Evolutionary conservation across 1,140 invertebrate genomes (phyloP).

Genomic region (Drosophila kohkoa): DNA sequence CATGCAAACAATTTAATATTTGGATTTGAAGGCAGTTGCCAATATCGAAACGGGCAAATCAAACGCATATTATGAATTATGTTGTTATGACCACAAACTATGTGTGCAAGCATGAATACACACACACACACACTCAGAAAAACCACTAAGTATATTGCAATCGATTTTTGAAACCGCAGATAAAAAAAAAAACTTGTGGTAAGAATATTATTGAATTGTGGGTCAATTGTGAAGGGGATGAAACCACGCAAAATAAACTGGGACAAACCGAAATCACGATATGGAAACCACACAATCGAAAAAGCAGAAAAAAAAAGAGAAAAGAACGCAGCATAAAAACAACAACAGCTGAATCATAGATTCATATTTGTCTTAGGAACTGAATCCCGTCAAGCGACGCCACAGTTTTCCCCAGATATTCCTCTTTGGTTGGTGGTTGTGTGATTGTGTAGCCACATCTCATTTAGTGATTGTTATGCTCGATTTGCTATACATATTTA

Average conservation of each 20-base stretch:
- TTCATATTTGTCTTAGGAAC: constrained; percentile 50
- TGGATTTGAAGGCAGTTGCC: background rate
- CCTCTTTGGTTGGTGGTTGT: background rate
- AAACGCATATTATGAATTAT: constrained; percentile 18
- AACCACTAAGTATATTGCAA: constrained; percentile 17
- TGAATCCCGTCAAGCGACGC: constrained; percentile 43
- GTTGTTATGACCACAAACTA: background rate
- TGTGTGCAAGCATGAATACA: background rate
- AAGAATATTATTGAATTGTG: constrained; percentile 31
- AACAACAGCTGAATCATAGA: constrained; percentile 25
- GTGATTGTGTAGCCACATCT: constrained; percentile 17
- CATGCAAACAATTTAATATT: constrained; percentile 3
- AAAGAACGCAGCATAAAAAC: constrained; percentile 28
- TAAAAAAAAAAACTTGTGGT: constrained; percentile 14
- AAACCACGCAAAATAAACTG: constrained; percentile 39
- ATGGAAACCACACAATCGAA: constrained; percentile 9
- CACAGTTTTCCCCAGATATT: constrained; percentile 9
- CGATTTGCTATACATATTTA: constrained; percentile 43
- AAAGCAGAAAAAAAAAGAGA: background rate
- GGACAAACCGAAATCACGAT: constrained; percentile 40
- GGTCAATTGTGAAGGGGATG: constrained; percentile 44
- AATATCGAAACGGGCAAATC: constrained; percentile 4
- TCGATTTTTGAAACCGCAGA: constrained; percentile 39
- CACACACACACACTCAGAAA: background rate
- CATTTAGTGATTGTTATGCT: constrained; percentile 53